Conservation (phyloP, 2,888 invertebrate species). For the Argyresthia albistria region DNA sequence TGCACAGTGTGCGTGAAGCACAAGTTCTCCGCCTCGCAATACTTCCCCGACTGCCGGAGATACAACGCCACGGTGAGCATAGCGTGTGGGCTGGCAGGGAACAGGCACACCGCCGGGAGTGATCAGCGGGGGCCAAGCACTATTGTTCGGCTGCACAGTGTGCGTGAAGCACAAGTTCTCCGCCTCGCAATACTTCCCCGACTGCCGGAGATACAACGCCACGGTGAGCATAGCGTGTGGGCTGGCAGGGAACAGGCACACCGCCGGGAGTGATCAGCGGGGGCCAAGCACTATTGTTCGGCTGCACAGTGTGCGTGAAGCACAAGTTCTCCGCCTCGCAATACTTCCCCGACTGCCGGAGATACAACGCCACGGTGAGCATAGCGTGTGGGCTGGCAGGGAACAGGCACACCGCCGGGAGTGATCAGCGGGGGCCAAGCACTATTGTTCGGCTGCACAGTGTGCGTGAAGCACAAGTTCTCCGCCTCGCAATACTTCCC, state of each 20-base stretch:
- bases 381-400: too few relatives aligned
- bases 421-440: slow-evolving; percentile 89
- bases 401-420: too few relatives aligned
- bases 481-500: slow-evolving; percentile 95
- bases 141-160: slow-evolving; percentile 85
- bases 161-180: slow-evolving; percentile 94
- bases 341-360: slow-evolving; percentile 93
- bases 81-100: too few relatives aligned
- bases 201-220: slow-evolving; percentile 92
- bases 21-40: slow-evolving; percentile 96
- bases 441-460: slow-evolving; percentile 83
- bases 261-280: slow-evolving; percentile 81
- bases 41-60: slow-evolving; percentile 93
- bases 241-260: too few relatives aligned
- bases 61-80: slow-evolving; percentile 92
- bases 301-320: slow-evolving; percentile 87
- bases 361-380: slow-evolving; percentile 94
- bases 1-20: slow-evolving; percentile 86
- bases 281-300: slow-evolving; percentile 85
- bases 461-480: slow-evolving; percentile 91
- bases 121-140: slow-evolving; percentile 86
- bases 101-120: slow-evolving; percentile 96
- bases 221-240: slow-evolving; percentile 77
- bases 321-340: slow-evolving; percentile 95
- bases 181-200: slow-evolving; percentile 93